phyloP scores from a whole-genome alignment of 2,888 invertebrate species.

The Sinelater perroti region DNA sequence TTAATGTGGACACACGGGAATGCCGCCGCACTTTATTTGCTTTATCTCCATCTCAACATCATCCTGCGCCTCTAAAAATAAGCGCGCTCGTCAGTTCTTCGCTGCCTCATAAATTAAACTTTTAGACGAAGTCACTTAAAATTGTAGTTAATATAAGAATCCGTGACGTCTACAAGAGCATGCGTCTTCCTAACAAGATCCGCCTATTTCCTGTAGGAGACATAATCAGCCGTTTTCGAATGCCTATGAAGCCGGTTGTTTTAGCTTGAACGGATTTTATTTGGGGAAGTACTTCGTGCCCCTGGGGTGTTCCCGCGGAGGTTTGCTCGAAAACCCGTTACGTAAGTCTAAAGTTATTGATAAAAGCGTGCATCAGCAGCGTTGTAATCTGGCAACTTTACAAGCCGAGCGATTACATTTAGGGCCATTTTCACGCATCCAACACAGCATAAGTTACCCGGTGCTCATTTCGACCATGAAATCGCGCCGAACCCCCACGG shows the following conservation, averaged over 20 bases:
- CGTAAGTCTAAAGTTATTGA: too few species aligned
- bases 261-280: slow-evolving; percentile 27
- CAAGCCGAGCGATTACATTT: too few species aligned
- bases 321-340: too few species aligned
- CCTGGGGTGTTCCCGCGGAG: too few species aligned
- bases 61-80: not conserved
- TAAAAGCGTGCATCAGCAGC: too few species aligned
- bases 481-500: slow-evolving; percentile 36
- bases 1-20: slow-evolving; percentile 46
- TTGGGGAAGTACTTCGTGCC: too few species aligned
- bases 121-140: slow-evolving; percentile 22
- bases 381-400: too few species aligned
- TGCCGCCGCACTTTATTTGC: slow-evolving; percentile 46
- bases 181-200: slow-evolving; percentile 45
- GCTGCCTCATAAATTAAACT: slow-evolving; percentile 21
- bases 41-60: not conserved
- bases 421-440: slow-evolving; percentile 10
- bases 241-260: slow-evolving; percentile 32
- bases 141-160: slow-evolving; percentile 35
- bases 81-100: slow-evolving; percentile 2
- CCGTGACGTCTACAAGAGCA: slow-evolving; percentile 36
- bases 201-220: slow-evolving; percentile 46
- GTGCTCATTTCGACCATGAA: slow-evolving; percentile 36
- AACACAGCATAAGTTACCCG: slow-evolving; percentile 26
- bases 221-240: slow-evolving; percentile 37